A percentile compares a stretch with the other conserved stretches of the same genome.
Conservation (phyloP, 2,797 vertebrate genomes). For the Coccyzus lansbergi region DNA sequence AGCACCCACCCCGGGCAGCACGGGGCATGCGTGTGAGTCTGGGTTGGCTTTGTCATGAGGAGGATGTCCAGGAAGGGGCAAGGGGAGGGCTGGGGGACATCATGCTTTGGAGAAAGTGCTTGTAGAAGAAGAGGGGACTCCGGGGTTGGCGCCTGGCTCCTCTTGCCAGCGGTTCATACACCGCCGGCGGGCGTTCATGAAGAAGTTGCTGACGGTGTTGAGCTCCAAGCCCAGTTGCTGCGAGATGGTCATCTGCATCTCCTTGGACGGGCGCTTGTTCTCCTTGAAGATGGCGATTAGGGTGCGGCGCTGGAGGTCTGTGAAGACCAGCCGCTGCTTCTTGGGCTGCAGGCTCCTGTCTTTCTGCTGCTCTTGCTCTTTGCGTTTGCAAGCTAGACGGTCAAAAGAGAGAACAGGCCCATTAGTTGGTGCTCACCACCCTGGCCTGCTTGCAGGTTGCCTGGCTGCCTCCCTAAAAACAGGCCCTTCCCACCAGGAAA, state of each 20-base stretch:
- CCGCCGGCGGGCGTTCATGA: constrained; percentile 97
- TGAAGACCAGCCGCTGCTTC: constrained; percentile 98
- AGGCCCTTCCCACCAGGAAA: neutral
- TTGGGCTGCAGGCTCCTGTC: constrained; percentile 93
- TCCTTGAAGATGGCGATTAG: constrained; percentile 99
- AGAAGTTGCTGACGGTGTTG: constrained; percentile 99
- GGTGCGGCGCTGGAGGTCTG: constrained; percentile 97
- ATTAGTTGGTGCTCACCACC: neutral
- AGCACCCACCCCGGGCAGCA: neutral
- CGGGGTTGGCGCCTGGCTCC: constrained; percentile 87
- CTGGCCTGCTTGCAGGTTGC: neutral
- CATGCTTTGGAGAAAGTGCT: constrained; percentile 96
- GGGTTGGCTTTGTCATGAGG: constrained; percentile 56
- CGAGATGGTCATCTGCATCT: constrained; percentile 99
- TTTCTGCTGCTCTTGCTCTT: constrained; percentile 98
- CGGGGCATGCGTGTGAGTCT: neutral
- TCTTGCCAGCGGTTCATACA: constrained; percentile 97
- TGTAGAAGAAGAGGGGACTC: constrained; percentile 88
- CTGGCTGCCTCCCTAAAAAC: neutral
- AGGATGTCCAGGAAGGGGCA: constrained; percentile 67
- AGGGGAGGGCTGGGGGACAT: constrained; percentile 67
- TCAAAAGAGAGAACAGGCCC: constrained; percentile 35
- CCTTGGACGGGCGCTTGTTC: constrained; percentile 97
- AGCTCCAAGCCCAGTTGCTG: constrained; percentile 98
- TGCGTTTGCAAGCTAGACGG: constrained; percentile 92